Evolutionary conservation across 30 jellyfish, hydroid and myxozoan species (phyloP).

Genomic region (Aurelia sp.): DNA sequence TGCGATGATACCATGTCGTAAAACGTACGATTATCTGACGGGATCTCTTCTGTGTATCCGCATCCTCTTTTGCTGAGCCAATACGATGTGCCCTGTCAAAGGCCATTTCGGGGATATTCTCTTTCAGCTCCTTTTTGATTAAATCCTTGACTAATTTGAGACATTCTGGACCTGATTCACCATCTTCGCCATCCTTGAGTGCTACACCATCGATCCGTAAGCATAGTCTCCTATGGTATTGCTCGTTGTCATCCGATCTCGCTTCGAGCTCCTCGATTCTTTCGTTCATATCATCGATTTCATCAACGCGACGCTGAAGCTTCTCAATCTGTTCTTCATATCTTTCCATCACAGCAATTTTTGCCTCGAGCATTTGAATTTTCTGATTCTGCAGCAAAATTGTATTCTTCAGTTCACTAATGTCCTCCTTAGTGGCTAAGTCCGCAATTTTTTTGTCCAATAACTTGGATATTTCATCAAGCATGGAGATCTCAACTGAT

Average conservation of each 20-base stretch:
- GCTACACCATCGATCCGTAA: neutral
- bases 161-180: constrained; percentile 4
- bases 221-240: neutral
- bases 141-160: neutral
- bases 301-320: neutral
- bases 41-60: constrained; percentile 11
- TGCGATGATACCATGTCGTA: neutral
- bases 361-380: constrained; percentile 7
- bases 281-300: neutral
- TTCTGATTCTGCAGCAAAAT: constrained; percentile 3
- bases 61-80: neutral
- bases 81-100: constrained; percentile 15
- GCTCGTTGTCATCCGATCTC: constrained; percentile 22
- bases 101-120: neutral
- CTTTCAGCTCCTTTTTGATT: neutral
- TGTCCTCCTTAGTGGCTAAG: constrained; percentile 5
- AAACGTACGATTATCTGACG: neutral
- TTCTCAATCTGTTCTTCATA: constrained; percentile 5
- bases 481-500: constrained; percentile 3
- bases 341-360: constrained; percentile 1
- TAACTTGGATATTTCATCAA: neutral
- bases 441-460: neutral
- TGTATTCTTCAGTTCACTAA: neutral
- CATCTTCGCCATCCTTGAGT: constrained; percentile 8
- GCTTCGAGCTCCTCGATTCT: constrained; percentile 1